phyloP scores from a whole-genome alignment of 2,113 vertebrate genomes.

The Merops nubicus region DNA sequence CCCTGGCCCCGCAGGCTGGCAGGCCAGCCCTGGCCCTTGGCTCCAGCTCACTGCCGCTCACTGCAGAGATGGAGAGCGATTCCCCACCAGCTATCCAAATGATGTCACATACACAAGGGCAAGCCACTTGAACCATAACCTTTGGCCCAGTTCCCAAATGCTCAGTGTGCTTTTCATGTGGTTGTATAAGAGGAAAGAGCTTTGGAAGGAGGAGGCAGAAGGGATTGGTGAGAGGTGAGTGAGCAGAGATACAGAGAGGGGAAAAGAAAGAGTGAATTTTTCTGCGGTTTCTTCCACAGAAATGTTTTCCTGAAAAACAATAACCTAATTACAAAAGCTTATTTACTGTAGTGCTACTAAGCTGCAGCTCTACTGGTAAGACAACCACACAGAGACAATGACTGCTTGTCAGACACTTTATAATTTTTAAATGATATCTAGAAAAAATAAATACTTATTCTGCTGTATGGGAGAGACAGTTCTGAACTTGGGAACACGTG shows the following conservation, averaged over 20 bases:
- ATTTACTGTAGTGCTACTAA: background rate
- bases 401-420: background rate
- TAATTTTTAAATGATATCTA: too few species aligned
- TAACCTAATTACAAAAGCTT: background rate
- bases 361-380: background rate
- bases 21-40: background rate
- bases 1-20: background rate
- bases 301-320: background rate
- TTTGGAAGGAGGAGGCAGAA: background rate
- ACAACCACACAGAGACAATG: background rate
- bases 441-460: background rate
- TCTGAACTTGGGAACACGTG: background rate
- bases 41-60: background rate
- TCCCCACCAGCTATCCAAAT: background rate
- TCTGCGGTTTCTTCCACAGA: background rate
- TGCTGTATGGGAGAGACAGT: background rate
- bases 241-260: background rate
- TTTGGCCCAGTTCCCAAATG: background rate
- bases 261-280: background rate
- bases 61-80: background rate
- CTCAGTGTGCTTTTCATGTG: background rate
- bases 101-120: accelerated
- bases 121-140: background rate
- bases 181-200: background rate
- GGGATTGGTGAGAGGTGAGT: background rate